phyloP scores from a whole-genome alignment of 2,113 vertebrate genomes.

The Conger conger region DNA sequence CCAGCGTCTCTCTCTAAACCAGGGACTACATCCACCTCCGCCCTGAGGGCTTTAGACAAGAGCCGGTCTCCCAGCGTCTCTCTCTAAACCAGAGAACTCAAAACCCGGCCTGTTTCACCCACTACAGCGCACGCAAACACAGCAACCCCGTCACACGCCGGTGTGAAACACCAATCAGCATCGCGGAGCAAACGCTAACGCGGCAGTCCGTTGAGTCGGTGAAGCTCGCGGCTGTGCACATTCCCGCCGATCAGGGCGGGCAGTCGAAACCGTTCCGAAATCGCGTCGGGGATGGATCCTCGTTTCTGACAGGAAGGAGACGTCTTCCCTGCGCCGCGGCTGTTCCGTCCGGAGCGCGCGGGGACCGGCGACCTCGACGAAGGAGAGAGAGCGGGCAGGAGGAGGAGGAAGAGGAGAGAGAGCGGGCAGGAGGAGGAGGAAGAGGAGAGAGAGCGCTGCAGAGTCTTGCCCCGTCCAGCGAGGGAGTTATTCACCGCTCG shows the following conservation, averaged over 20 bases:
- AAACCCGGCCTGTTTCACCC: not conserved
- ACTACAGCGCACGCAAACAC: not conserved
- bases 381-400: not conserved
- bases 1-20: too few species aligned
- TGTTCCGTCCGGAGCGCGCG: not conserved
- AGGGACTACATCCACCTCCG: not conserved
- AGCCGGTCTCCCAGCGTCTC: too few species aligned
- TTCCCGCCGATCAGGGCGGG: not conserved
- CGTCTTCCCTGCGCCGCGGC: not conserved
- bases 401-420: too few species aligned
- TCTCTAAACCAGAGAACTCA: too few species aligned
- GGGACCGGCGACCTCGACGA: constrained; percentile 1
- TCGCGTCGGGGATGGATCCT: too few species aligned
- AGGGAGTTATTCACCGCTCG: not conserved
- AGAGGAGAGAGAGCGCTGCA: not conserved
- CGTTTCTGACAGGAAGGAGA: not conserved
- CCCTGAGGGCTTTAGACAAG: not conserved
- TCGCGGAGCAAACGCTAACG: too few species aligned
- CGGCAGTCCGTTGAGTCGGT: too few species aligned
- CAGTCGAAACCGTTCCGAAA: too few species aligned
- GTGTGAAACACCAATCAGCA: not conserved
- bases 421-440: too few species aligned
- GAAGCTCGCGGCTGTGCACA: not conserved
- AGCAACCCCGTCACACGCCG: not conserved
- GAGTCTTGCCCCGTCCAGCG: not conserved